Evolutionary conservation across 2,888 invertebrate genomes (phyloP).

Genomic region (Vesta saturnalis): DNA sequence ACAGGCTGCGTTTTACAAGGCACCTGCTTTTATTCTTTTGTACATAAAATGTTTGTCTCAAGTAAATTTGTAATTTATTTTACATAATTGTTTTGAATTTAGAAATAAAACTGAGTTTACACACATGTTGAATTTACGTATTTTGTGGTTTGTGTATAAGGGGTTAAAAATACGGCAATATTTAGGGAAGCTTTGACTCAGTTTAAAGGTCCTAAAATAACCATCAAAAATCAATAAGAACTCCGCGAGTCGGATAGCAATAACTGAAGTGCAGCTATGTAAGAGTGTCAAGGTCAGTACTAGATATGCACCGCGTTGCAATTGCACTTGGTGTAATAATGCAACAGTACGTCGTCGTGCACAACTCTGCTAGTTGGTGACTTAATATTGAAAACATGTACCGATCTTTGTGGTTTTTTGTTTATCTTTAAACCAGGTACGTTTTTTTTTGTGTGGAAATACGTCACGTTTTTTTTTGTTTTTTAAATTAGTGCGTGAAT

Average conservation of each 20-base stretch:
- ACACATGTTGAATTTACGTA: too few species aligned
- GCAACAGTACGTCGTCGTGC: constrained; percentile 54
- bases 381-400: constrained; percentile 34
- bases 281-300: constrained; percentile 62
- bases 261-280: constrained; percentile 48
- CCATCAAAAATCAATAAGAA: constrained; percentile 49
- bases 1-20: too few species aligned
- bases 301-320: constrained; percentile 60
- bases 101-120: too few species aligned
- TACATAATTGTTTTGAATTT: too few species aligned
- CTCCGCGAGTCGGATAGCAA: constrained; percentile 45
- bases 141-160: too few species aligned
- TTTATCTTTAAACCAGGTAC: constrained; percentile 21
- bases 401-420: constrained; percentile 26
- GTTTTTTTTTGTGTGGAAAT: constrained; percentile 20
- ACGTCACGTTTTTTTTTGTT: background rate
- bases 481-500: background rate
- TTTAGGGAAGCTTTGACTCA: constrained; percentile 22
- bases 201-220: constrained; percentile 44
- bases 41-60: background rate
- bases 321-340: constrained; percentile 57
- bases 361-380: constrained; percentile 35
- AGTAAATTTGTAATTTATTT: too few species aligned
- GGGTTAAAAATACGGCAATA: too few species aligned
- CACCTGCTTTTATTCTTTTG: background rate